Conservation (phyloP, 2,113 vertebrate species). For the Turdus rufiventris region DNA sequence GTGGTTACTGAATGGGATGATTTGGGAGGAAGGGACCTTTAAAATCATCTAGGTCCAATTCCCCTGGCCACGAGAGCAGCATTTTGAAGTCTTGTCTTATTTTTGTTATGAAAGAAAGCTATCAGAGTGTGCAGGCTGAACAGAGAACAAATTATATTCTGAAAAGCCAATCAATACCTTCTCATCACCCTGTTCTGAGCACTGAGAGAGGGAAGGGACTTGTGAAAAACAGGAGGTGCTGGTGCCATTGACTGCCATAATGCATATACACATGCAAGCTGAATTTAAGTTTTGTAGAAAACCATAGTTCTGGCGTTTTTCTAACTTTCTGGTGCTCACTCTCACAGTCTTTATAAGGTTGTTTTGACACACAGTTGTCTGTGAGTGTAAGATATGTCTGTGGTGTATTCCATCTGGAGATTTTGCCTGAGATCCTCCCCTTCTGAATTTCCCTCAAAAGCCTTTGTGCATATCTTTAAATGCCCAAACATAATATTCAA, state of each 20-base stretch:
- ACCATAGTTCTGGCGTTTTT: neutral
- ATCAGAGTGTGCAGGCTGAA: neutral
- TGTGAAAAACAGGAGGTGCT: neutral
- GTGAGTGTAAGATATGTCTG: neutral
- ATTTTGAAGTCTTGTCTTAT: neutral
- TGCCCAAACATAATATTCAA: neutral
- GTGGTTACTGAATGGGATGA: neutral
- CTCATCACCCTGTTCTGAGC: neutral
- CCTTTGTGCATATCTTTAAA: neutral
- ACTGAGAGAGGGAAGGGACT: neutral
- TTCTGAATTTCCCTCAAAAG: neutral
- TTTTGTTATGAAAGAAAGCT: neutral
- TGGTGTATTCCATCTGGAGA: neutral
- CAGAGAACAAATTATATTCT: neutral
- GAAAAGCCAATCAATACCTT: neutral
- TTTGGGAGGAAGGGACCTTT: neutral
- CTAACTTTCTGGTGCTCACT: neutral
- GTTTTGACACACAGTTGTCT: neutral
- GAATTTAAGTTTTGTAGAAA: neutral
- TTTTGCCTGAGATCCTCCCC: neutral
- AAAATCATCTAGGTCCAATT: neutral
- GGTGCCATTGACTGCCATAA: neutral
- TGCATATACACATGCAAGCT: fast-evolving
- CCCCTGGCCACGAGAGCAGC: neutral
- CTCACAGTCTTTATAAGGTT: neutral